Evolutionary conservation across 2,888 invertebrate genomes (phyloP), one percentile per base, ranked within the genome.

Genomic region (Xestobium rufovillosum): DNA sequence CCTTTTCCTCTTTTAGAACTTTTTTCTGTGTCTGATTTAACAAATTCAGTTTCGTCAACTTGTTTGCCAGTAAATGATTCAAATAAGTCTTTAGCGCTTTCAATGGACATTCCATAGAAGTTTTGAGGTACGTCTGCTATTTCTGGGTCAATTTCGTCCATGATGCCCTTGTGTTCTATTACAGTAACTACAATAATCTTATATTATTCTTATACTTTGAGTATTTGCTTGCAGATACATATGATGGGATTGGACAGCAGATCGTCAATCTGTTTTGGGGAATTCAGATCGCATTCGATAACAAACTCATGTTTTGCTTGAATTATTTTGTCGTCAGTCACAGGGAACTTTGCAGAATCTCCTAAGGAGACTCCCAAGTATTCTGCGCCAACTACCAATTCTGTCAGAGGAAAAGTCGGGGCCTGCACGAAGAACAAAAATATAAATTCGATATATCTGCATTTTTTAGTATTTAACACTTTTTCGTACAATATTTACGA

Each of bases 51-150:
- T n/a, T n/a, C n/a, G n/a, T n/a, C n/a, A n/a, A 51, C 42, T 33
- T 41, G 39, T 29, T 51, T 48, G 9, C 51, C 56, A 8, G 51
- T 48, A 36, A 57, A 50, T 1, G 53, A 53, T 40, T 57, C 58
- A 31, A 53, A 53, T 12, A 58, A 34, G 37, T 56, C 55, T 14
- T 52, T 48, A 11, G 51, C 45, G 38, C 56, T 57, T n/a, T 53
- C 55, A 17, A 47, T 45, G 14, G 44, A 42, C 3, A 36, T 39
- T 16, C 23, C 31, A 3, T 46, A 43, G 26, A 39, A 38, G n/a
- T 35, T 30, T 29, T 41, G 43, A 12, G 53, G 39, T 41, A 52
- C 50, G 10, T 47, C 48, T 32, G 52, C 48, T 12, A 53, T 26
- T 12, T 35, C 37, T 3, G 37, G 25, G 36, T 56, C 55, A 3